Conservation (phyloP, 2,888 invertebrate species). For the Orthosia gracilis region DNA sequence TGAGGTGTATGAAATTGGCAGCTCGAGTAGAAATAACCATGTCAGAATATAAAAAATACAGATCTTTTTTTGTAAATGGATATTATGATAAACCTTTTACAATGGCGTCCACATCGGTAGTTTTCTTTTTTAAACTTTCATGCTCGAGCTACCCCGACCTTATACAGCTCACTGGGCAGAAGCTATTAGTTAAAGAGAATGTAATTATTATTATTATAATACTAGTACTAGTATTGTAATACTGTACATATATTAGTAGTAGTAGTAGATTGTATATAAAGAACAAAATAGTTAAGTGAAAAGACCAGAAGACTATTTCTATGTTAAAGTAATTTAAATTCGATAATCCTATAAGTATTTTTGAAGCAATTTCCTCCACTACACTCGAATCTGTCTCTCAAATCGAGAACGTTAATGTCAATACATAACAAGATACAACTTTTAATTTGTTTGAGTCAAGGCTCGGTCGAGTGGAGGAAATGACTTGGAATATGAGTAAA, state of each 20-base stretch:
- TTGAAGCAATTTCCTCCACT: background rate
- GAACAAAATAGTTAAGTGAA: slow-evolving; percentile 57
- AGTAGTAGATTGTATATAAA: slow-evolving; percentile 54
- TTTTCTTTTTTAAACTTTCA: slow-evolving; percentile 25
- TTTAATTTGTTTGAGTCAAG: background rate
- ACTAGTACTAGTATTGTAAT: slow-evolving; percentile 4
- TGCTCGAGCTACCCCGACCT: slow-evolving; percentile 27
- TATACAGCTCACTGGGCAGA: slow-evolving; percentile 42
- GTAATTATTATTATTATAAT: background rate
- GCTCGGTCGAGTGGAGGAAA: background rate
- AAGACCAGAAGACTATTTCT: slow-evolving; percentile 27
- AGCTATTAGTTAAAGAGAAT: slow-evolving; percentile 30
- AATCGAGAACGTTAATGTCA: background rate
- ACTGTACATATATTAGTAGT: slow-evolving; percentile 44
- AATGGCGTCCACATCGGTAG: background rate
- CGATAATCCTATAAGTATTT: background rate
- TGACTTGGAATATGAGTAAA: background rate
- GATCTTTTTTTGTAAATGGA: background rate
- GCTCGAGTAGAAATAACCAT: no score
- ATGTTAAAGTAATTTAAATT: background rate
- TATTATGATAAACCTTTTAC: background rate
- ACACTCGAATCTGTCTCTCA: background rate
- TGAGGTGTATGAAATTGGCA: slow-evolving; percentile 11
- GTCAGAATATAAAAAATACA: background rate
- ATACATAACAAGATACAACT: no score